Conservation (phyloP, 1,140 invertebrate species). For the Drosophila pectinifera region DNA sequence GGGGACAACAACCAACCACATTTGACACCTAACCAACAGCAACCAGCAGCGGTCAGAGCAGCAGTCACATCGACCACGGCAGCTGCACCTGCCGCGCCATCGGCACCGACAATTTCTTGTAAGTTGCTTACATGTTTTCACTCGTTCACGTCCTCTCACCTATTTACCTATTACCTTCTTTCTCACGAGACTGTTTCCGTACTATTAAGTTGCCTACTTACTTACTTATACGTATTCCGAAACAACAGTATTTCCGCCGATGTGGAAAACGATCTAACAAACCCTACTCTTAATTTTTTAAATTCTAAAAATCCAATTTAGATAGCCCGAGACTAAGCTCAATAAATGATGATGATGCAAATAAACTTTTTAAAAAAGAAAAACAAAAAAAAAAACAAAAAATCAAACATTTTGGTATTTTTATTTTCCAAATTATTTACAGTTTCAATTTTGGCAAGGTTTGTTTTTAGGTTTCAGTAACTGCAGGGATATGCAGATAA, state of each 20-base stretch:
- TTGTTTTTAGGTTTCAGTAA: conserved; percentile 2
- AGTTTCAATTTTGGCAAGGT: conserved; percentile 21
- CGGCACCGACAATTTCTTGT: conserved; percentile 84
- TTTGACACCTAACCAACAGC: conserved; percentile 43
- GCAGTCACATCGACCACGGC: conserved; percentile 46
- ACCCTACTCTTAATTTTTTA: conserved; percentile 22
- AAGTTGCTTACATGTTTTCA: conserved; percentile 72
- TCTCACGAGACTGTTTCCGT: conserved; percentile 45
- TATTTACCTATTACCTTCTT: conserved; percentile 38
- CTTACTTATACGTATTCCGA: conserved; percentile 35
- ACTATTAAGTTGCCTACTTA: conserved; percentile 34
- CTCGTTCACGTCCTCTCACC: conserved; percentile 21
- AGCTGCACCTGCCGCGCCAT: conserved; percentile 43
- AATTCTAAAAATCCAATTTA: conserved; percentile 31
- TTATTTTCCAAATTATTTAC: conserved; percentile 55
- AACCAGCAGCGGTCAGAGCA: conserved; percentile 31
- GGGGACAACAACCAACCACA: conserved; percentile 55
- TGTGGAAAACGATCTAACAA: conserved; percentile 23
- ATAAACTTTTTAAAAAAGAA: conserved; percentile 45
- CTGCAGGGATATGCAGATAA: not conserved
- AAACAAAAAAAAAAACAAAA: conserved; percentile 30
- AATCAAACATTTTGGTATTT: conserved; percentile 48
- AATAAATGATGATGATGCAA: conserved; percentile 30
- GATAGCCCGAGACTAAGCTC: conserved; percentile 42
- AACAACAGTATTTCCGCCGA: conserved; percentile 30